phyloP scores from a whole-genome alignment of 2,888 invertebrate species.

The Caenorhabditis sp. region DNA sequence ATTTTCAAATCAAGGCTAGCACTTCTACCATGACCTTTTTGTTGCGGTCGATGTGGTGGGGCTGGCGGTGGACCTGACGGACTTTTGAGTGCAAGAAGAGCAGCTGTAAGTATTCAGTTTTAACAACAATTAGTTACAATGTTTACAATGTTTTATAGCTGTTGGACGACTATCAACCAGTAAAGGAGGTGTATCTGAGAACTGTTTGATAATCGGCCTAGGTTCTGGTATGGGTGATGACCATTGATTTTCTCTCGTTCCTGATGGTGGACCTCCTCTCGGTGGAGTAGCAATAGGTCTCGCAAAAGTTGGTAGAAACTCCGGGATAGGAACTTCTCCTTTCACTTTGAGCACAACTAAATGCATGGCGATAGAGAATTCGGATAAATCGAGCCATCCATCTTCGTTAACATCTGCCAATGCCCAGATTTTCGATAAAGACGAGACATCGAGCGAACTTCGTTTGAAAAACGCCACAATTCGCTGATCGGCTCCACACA shows the following conservation, averaged over 20 bases:
- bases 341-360: constrained; percentile 69
- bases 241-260: neutral
- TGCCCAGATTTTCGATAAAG: constrained; percentile 66
- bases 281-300: constrained; percentile 17
- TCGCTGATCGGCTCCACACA: constrained; percentile 61
- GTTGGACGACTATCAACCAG: constrained; percentile 66
- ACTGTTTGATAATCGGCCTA: constrained; percentile 46
- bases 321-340: constrained; percentile 61
- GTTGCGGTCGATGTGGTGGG: constrained; percentile 63
- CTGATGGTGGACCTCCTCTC: constrained; percentile 1
- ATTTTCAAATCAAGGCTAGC: constrained; percentile 66
- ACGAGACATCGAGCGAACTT: constrained; percentile 54
- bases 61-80: constrained; percentile 67
- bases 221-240: neutral
- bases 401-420: constrained; percentile 71
- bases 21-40: constrained; percentile 63
- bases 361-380: constrained; percentile 70
- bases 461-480: constrained; percentile 68
- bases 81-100: constrained; percentile 46
- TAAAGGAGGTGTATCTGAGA: constrained; percentile 67
- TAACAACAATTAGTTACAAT: neutral
- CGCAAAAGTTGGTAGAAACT: constrained; percentile 52
- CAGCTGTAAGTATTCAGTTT: constrained; percentile 10
- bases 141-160: constrained; percentile 51
- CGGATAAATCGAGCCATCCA: constrained; percentile 69